Conservation (phyloP, 2,797 vertebrate genomes). For the Paramormyrops hopkinsi region DNA sequence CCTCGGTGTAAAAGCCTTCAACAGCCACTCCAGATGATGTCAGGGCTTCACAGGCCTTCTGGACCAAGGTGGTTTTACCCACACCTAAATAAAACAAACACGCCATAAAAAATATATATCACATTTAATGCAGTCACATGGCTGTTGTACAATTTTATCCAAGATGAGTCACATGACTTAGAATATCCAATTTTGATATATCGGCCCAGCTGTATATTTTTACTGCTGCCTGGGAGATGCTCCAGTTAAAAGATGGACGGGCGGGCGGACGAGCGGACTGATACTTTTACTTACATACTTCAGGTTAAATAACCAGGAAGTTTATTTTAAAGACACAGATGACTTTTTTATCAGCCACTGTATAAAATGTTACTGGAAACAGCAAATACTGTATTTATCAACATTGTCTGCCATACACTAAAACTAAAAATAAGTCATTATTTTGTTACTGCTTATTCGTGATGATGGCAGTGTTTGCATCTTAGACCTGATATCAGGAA, state of each 20-base stretch:
- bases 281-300: neutral
- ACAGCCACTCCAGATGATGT: slow-evolving; percentile 60
- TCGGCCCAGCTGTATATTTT: neutral
- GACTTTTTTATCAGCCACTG: neutral
- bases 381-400: neutral
- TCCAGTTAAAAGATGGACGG: neutral
- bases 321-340: neutral
- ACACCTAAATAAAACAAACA: slow-evolving; percentile 61
- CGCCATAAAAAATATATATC: neutral
- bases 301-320: neutral
- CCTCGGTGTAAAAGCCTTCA: slow-evolving; percentile 91
- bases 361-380: neutral
- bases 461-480: neutral
- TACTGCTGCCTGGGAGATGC: neutral
- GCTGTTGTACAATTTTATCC: neutral
- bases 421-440: neutral
- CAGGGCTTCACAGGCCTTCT: slow-evolving; percentile 73
- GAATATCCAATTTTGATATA: neutral
- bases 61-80: slow-evolving; percentile 91
- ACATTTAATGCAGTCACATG: neutral
- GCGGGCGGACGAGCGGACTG: neutral
- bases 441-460: neutral
- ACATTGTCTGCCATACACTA: neutral
- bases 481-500: neutral
- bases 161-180: neutral